Evolutionary conservation across 2,888 invertebrate genomes (phyloP).

Genomic region (Artemia sp.): DNA sequence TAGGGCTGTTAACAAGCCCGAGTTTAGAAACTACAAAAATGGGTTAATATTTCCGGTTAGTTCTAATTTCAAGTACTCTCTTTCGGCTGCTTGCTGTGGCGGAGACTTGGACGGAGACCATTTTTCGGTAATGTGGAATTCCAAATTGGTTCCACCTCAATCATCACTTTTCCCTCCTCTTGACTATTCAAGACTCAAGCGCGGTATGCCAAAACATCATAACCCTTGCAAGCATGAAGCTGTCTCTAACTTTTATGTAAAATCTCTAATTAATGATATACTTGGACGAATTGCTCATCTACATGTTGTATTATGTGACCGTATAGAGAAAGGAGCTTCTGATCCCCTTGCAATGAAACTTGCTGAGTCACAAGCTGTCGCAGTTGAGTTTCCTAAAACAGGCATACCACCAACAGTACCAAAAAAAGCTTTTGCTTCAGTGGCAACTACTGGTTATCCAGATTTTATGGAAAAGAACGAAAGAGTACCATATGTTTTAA

Average conservation of each 20-base stretch:
- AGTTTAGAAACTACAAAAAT: constrained; percentile 15
- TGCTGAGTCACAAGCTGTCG: constrained; percentile 17
- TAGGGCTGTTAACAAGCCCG: constrained; percentile 27
- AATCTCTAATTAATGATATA: constrained; percentile 12
- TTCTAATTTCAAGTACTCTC: neutral
- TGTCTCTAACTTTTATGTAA: constrained; percentile 4
- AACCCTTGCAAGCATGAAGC: neutral
- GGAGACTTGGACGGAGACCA: constrained; percentile 33
- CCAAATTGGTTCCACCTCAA: constrained; percentile 26
- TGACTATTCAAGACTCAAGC: neutral
- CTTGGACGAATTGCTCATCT: constrained; percentile 16
- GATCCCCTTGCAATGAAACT: constrained; percentile 17
- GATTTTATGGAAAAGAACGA: constrained; percentile 18
- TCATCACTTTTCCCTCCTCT: neutral
- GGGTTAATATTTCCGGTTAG: neutral
- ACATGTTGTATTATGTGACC: constrained; percentile 16
- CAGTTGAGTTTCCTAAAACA: constrained; percentile 17
- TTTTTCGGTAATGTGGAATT: constrained; percentile 31
- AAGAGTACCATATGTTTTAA: neutral
- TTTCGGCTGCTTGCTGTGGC: constrained; percentile 27
- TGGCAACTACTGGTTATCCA: constrained; percentile 11
- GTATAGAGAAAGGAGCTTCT: neutral
- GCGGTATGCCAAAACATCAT: neutral
- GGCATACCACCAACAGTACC: constrained; percentile 15
- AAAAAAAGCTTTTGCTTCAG: neutral